Evolutionary conservation across 2,113 vertebrate species (phyloP).

Genomic region (Dryoscopus gambensis): DNA sequence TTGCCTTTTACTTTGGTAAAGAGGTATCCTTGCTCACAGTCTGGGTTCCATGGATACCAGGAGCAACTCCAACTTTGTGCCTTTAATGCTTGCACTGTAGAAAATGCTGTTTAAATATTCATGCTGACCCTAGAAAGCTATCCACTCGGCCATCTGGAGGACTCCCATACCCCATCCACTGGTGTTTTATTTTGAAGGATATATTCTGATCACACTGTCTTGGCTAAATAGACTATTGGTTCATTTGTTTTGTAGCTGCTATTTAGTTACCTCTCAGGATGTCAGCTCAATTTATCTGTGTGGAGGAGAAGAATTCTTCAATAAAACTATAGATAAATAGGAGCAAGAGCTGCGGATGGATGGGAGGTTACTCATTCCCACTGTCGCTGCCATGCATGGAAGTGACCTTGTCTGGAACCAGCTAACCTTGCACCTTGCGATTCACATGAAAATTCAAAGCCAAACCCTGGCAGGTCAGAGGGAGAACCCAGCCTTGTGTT

Average conservation of each 20-base stretch:
- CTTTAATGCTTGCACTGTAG: conserved; percentile 67
- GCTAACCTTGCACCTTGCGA: conserved; percentile 5
- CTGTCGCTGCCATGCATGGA: neutral
- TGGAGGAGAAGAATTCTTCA: conserved; percentile 13
- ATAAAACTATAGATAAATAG: conserved; percentile 14
- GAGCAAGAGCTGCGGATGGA: neutral
- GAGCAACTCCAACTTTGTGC: conserved; percentile 54
- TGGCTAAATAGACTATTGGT: conserved; percentile 49
- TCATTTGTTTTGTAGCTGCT: conserved; percentile 50
- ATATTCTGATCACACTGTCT: conserved; percentile 40
- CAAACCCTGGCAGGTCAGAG: conserved; percentile 9
- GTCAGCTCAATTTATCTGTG: conserved; percentile 36
- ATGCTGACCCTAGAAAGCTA: conserved; percentile 67
- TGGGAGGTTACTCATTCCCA: conserved; percentile 6
- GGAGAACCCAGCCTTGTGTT: neutral
- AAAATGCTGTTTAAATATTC: conserved; percentile 67
- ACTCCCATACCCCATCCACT: conserved; percentile 43
- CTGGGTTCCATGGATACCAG: conserved; percentile 58
- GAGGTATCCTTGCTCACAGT: neutral
- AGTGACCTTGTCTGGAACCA: conserved; percentile 42
- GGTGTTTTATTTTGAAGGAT: conserved; percentile 56
- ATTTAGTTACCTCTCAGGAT: conserved; percentile 47
- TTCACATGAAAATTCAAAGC: conserved; percentile 56
- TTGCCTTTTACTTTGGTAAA: neutral
- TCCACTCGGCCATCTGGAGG: conserved; percentile 67